Base-by-base conservation (phyloP, 2,888 invertebrate species). In the Rotaria magnacalcarata region DNA sequence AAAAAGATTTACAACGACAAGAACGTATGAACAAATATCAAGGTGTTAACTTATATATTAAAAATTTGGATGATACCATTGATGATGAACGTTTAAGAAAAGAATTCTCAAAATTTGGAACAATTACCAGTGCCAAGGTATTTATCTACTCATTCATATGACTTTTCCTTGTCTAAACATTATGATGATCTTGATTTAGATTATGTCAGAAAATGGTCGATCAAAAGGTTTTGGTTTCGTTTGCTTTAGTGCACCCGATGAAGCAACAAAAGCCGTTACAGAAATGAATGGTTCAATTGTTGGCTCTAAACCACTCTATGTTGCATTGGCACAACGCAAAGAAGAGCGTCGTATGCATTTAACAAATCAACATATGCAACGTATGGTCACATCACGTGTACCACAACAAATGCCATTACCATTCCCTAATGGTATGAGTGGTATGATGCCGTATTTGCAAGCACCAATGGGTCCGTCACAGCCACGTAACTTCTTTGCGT, bases 101-200 rank as follows among this genome's bases (percentile, higher is more conserved):
- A 90, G 96, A 97, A 92, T 99, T 99, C 92, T 94, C 95, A 87
- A 94, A 95, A 86, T 99, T 96, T 91, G 99, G 99, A 86, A 97
- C 96, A n/a, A 99, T 99, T 88, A 99, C 98, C 85, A 97, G 97
- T 88, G 98, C 98, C n/a, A 98, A 98, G 94, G 95, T 94, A 87
- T 34, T 34, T 34, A 34, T 34, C 34, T 34, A 34, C 34, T 34
- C 27, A 50, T 14, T 43, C 19, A 47, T 27, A n/a, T 24, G 47
- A 84, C 27, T 54, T 11, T 50, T 24, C 7, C 16, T 16, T 85
- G 2, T n/a, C 47, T 14, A 24, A 47, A 34, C 19, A 24, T 50
- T 43, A 24, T 3, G 21, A 58, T 67, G 58, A 8, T 50, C 24
- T 27, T n/a, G 43, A 50, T 86, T 14, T 60, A 86, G 86, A 56